Conservation (phyloP, 2,113 vertebrate genomes). For the Ceratotherium simum region DNA sequence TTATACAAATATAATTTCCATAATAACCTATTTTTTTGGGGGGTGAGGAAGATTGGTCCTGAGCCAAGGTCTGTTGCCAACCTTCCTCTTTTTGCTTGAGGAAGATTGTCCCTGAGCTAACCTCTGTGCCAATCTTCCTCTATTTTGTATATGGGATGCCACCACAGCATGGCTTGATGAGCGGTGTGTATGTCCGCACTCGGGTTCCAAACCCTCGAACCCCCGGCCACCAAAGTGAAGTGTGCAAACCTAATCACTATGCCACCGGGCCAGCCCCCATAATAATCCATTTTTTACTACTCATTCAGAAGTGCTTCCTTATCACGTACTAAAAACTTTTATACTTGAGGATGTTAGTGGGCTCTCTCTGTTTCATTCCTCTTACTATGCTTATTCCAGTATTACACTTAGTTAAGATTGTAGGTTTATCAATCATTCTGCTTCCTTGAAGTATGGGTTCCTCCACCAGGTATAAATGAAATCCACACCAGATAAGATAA, state of each 20-base stretch:
- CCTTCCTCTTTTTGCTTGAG: too few relatives aligned
- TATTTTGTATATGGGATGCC: too few relatives aligned
- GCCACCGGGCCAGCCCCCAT: too few relatives aligned
- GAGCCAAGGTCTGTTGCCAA: too few relatives aligned
- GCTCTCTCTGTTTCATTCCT: slow-evolving; percentile 24
- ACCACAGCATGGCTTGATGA: too few relatives aligned
- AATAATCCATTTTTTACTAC: background rate
- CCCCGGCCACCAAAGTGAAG: too few relatives aligned
- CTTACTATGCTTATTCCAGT: background rate
- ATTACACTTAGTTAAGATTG: background rate
- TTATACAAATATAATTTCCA: slow-evolving; percentile 10
- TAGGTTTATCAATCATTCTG: slow-evolving; percentile 42
- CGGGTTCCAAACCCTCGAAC: too few relatives aligned
- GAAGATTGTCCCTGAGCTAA: too few relatives aligned
- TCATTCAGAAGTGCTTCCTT: background rate
- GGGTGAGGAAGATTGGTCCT: too few relatives aligned
- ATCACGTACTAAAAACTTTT: slow-evolving; percentile 3
- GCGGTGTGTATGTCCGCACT: too few relatives aligned
- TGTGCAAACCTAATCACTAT: too few relatives aligned
- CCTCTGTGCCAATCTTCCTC: too few relatives aligned
- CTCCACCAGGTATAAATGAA: slow-evolving; percentile 23
- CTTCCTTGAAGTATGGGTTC: slow-evolving; percentile 1
- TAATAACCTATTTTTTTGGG: background rate
- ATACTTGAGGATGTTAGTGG: background rate
- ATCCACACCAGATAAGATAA: background rate